Percentiles rank a stretch among this genome's conserved stretches.
Conservation (phyloP, 2,113 vertebrate genomes). For the Empidonax traillii region DNA sequence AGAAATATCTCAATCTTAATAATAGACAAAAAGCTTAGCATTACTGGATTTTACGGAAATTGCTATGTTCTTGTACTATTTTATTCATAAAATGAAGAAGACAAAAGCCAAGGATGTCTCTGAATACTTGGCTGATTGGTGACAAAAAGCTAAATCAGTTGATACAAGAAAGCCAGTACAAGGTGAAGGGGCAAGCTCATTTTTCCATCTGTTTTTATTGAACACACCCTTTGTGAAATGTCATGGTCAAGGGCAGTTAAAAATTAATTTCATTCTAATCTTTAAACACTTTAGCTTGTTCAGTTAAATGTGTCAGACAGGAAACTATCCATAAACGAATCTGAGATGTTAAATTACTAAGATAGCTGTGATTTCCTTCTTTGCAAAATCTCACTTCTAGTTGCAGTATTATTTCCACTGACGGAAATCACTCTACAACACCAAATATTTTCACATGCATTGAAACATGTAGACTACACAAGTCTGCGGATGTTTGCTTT, state of each 20-base stretch:
- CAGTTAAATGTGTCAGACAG: conserved; percentile 67
- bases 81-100: background rate
- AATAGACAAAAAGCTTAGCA: background rate
- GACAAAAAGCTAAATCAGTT: background rate
- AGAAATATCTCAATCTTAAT: background rate
- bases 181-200: conserved; percentile 39
- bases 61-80: background rate
- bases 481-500: conserved; percentile 66
- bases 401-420: conserved; percentile 47
- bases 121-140: background rate
- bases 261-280: conserved; percentile 63
- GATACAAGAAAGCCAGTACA: background rate
- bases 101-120: background rate
- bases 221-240: conserved; percentile 47
- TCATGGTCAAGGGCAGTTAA: conserved; percentile 48
- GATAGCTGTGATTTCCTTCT: conserved; percentile 74
- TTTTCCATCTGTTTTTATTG: conserved; percentile 56
- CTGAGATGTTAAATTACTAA: conserved; percentile 58
- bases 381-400: conserved; percentile 58
- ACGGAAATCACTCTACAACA: conserved; percentile 58
- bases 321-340: conserved; percentile 69
- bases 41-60: background rate
- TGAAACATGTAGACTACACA: conserved; percentile 43
- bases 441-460: conserved; percentile 70
- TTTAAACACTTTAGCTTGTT: conserved; percentile 57